Evolutionary conservation across 64 coral and sea anemone species (phyloP).

Genomic region (Montipora cactus): DNA sequence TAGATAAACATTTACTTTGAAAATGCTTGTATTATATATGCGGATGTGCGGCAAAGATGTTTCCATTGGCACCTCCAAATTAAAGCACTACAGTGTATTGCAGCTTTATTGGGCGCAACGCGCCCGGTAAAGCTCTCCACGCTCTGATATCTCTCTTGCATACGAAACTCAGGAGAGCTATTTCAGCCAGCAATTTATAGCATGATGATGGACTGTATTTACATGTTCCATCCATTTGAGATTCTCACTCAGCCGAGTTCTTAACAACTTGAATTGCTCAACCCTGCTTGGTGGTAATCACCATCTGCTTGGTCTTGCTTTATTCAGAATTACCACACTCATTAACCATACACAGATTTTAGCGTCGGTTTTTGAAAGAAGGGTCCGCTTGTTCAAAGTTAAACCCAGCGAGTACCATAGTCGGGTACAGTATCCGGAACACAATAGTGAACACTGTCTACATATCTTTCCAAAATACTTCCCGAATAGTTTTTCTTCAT

Average conservation of each 20-base stretch:
- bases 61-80: too few species aligned
- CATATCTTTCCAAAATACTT: background rate
- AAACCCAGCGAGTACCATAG: slow-evolving; percentile 9
- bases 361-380: background rate
- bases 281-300: background rate
- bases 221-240: slow-evolving; percentile 55
- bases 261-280: slow-evolving; percentile 26
- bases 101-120: background rate
- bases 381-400: background rate
- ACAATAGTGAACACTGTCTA: slow-evolving; percentile 7
- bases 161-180: slow-evolving; percentile 6
- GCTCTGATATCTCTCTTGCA: slow-evolving; percentile 2
- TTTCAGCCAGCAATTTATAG: background rate
- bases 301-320: background rate
- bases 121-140: background rate
- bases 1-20: background rate
- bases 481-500: background rate
- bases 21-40: slow-evolving; percentile 6
- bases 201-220: slow-evolving; percentile 31
- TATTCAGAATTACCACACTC: background rate
- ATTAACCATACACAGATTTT: slow-evolving; percentile 3
- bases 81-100: background rate
- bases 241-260: slow-evolving; percentile 48
- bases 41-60: background rate
- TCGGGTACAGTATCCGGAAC: background rate